Evolutionary conservation across 2,113 vertebrate species (phyloP).

Genomic region (Hiodon tergisus): DNA sequence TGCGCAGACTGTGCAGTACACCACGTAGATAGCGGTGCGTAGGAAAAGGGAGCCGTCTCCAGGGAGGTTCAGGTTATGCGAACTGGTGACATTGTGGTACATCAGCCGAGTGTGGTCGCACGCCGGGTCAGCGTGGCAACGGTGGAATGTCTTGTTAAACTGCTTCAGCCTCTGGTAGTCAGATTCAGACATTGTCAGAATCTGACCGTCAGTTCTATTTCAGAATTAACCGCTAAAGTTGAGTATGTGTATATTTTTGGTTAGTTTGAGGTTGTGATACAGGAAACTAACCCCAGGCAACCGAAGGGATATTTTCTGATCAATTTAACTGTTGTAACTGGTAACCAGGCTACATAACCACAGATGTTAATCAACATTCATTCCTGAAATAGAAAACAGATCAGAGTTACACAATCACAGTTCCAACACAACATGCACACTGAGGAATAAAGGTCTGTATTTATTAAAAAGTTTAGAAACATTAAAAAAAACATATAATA

Average conservation of each 20-base stretch:
- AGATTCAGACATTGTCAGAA: constrained; percentile 41
- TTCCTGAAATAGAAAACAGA: constrained; percentile 15
- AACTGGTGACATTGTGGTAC: constrained; percentile 31
- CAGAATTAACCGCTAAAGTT: background rate
- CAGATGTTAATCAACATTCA: background rate
- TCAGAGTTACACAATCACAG: background rate
- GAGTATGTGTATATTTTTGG: background rate
- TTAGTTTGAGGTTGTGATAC: too few relatives aligned
- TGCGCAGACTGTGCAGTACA: constrained; percentile 60
- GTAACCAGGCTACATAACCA: background rate
- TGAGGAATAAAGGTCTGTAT: background rate
- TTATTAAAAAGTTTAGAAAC: too few relatives aligned
- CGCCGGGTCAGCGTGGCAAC: constrained; percentile 26
- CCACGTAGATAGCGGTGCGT: constrained; percentile 47
- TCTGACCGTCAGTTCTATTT: background rate
- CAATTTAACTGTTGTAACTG: background rate
- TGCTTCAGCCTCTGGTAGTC: constrained; percentile 40
- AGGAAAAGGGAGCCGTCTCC: constrained; percentile 45
- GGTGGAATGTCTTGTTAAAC: constrained; percentile 29
- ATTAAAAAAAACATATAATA: too few relatives aligned
- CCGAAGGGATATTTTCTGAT: background rate
- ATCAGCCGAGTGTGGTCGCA: constrained; percentile 42
- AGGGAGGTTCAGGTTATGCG: constrained; percentile 26
- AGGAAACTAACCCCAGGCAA: too few relatives aligned
- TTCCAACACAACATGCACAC: background rate